Conservation (phyloP, 1,140 invertebrate species). For the Cydia fagiglandana region DNA sequence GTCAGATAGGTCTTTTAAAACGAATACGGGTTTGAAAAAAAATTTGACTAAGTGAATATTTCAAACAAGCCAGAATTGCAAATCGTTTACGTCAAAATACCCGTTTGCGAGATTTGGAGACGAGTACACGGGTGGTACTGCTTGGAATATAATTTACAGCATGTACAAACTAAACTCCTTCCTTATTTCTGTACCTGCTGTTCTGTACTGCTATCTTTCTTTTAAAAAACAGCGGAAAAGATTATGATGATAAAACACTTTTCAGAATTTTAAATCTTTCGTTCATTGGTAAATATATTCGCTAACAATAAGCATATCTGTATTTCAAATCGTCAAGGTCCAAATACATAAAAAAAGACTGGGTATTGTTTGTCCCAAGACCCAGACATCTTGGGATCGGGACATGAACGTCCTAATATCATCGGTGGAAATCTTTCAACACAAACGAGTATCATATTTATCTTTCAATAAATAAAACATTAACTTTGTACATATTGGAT, state of each 20-base stretch:
- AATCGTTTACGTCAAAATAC: conserved; percentile 24
- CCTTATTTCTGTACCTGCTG: too few species aligned
- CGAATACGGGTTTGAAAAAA: too few species aligned
- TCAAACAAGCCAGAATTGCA: background rate
- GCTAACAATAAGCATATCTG: conserved; percentile 6
- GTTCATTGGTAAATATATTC: background rate
- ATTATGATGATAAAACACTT: too few species aligned
- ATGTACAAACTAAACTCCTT: too few species aligned
- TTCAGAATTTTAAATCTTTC: background rate
- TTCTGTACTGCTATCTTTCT: too few species aligned
- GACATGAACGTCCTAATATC: conserved; percentile 5
- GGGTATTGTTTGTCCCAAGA: conserved; percentile 11
- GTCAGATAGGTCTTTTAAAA: too few species aligned
- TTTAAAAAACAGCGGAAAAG: too few species aligned
- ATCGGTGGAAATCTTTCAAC: conserved; percentile 7
- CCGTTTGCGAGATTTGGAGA: background rate
- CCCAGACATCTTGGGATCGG: conserved; percentile 23
- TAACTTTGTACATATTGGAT: background rate
- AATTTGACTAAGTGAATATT: too few species aligned
- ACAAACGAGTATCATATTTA: conserved; percentile 8
- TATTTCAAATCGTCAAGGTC: conserved; percentile 12
- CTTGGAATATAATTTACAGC: too few species aligned
- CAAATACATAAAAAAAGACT: conserved; percentile 22
- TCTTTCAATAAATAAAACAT: conserved; percentile 13
- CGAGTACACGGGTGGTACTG: too few species aligned